These are phyloP conservation scores for Bathynomus jamesi DNA, from an alignment of 1,140 invertebrate species.

Conservation along the genomic window DNA sequence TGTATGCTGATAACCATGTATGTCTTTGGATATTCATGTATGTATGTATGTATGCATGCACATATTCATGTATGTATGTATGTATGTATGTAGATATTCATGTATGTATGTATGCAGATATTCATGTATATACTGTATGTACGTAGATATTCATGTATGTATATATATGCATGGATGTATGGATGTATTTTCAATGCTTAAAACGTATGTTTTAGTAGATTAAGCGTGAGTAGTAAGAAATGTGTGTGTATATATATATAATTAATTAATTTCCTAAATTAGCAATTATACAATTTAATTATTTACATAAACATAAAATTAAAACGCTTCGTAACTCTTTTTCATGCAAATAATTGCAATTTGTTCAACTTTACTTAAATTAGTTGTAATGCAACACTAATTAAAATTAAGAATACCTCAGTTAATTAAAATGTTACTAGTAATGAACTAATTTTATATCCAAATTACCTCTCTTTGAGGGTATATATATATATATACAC, in stretches of 20 bases:
- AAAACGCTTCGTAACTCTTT: no score
- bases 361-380: no score
- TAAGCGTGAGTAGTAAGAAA: not conserved
- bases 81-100: not conserved
- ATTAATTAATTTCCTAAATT: not conserved
- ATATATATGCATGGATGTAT: not conserved
- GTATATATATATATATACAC: not conserved
- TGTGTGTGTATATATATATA: not conserved
- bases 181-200: not conserved
- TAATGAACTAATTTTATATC: no score
- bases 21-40: not conserved
- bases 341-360: no score
- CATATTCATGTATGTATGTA: not conserved
- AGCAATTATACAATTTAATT: no score
- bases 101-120: no score
- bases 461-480: no score
- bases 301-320: no score
- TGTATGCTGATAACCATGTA: not conserved
- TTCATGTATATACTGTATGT: not conserved
- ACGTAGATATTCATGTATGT: not conserved
- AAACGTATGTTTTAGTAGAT: not conserved
- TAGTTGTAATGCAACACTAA: no score
- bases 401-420: no score
- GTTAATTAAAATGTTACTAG: no score
- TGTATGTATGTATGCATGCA: not conserved